These are phyloP conservation scores for Diorhabda elongata DNA, from an alignment of 1,140 invertebrate species.

Conservation along the genomic window DNA sequence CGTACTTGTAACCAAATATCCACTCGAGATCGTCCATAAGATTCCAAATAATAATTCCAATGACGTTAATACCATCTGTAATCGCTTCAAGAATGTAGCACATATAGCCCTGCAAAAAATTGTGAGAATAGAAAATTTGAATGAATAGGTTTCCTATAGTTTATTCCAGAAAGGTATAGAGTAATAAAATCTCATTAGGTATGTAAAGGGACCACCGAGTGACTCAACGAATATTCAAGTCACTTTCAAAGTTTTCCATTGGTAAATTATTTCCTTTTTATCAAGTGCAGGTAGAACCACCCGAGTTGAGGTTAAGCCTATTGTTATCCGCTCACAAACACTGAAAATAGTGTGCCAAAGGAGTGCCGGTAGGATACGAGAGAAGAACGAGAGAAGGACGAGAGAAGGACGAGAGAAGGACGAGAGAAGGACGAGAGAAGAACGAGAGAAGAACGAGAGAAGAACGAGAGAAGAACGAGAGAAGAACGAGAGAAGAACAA, in stretches of 20 bases:
- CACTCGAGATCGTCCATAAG: conserved; percentile 58
- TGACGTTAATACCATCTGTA: conserved; percentile 21
- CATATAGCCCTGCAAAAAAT: conserved; percentile 46
- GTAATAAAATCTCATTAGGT: not conserved
- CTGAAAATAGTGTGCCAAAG: no score
- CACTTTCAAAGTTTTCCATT: not conserved
- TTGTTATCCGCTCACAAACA: no score
- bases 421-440: no score
- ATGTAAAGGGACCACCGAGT: not conserved
- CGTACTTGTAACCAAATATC: conserved; percentile 53
- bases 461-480: no score
- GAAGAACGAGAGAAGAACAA: no score
- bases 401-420: no score
- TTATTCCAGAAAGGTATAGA: not conserved
- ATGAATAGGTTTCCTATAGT: not conserved
- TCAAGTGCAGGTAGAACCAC: no score
- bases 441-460: no score
- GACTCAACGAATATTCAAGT: not conserved
- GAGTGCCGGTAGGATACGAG: no score
- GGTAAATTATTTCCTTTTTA: no score
- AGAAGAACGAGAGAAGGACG: no score
- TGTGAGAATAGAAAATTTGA: not conserved
- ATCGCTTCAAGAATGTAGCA: conserved; percentile 48
- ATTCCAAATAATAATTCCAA: conserved; percentile 24
- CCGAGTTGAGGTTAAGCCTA: no score